Conservation (phyloP, 1,140 invertebrate genomes). For the Diuraphis noxia region DNA sequence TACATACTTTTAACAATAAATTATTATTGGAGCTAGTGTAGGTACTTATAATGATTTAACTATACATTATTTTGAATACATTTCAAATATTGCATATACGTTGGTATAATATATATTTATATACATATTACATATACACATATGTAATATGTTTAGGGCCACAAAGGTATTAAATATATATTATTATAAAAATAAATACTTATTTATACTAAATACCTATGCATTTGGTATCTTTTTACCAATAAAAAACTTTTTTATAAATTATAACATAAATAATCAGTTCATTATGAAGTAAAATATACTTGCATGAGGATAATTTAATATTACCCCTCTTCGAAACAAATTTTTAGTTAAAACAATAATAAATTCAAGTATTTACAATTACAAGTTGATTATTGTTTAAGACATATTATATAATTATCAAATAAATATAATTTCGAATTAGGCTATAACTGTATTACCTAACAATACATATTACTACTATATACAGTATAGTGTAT, state of each 20-base stretch:
- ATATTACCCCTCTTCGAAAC: neutral
- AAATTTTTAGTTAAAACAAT: neutral
- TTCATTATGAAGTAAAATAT: neutral
- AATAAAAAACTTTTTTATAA: neutral
- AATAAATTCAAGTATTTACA: neutral
- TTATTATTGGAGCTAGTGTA: too few relatives aligned
- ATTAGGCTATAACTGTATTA: neutral
- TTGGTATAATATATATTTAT: neutral
- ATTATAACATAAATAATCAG: neutral
- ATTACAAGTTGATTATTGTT: neutral
- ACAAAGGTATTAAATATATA: too few relatives aligned
- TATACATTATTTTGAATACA: neutral
- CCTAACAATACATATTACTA: neutral
- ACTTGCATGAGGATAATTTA: neutral
- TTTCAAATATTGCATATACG: neutral
- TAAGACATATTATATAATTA: neutral
- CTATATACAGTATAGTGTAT: neutral
- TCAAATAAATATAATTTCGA: neutral
- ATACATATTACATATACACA: neutral
- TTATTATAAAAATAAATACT: too few relatives aligned
- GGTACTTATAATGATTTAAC: neutral
- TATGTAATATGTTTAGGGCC: too few relatives aligned
- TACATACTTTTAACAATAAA: too few relatives aligned
- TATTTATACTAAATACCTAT: too few relatives aligned
- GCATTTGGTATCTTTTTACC: neutral